Percentiles rank a stretch among this genome's conserved stretches.
Conservation (phyloP, 1,140 invertebrate species). For the Atta cephalotes region DNA sequence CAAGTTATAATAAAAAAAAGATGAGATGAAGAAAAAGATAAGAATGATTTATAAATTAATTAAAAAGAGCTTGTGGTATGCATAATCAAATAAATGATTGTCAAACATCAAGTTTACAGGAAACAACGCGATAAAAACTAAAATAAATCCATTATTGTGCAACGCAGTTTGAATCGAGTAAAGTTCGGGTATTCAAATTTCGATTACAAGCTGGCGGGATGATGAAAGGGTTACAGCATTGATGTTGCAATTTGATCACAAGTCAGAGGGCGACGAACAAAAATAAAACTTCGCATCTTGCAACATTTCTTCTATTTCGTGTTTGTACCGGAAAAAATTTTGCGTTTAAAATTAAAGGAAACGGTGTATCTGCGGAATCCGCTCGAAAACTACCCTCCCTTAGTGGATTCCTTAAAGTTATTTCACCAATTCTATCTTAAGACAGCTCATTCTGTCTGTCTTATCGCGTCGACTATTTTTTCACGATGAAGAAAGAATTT, state of each 20-base stretch:
- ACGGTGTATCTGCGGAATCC: neutral
- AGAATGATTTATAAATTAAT: neutral
- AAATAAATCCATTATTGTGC: neutral
- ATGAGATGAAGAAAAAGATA: neutral
- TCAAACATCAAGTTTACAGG: neutral
- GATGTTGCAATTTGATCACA: conserved; percentile 19
- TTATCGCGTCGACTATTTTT: conserved; percentile 16
- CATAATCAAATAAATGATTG: neutral
- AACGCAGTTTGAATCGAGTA: neutral
- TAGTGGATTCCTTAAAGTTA: conserved; percentile 18
- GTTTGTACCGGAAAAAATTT: conserved; percentile 14
- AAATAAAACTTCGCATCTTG: neutral
- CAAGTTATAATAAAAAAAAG: neutral
- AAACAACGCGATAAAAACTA: neutral
- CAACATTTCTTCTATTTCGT: neutral
- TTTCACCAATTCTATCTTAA: neutral
- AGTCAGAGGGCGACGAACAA: neutral
- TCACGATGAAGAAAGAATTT: neutral
- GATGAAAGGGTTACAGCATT: neutral
- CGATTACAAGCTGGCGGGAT: conserved; percentile 5
- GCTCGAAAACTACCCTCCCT: neutral
- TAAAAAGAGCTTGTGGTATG: neutral
- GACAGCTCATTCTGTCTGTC: neutral
- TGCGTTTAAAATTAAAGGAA: conserved; percentile 50
- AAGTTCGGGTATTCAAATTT: conserved; percentile 51